Percentiles rank a stretch among this genome's conserved stretches.
phyloP scores from a whole-genome alignment of 2,113 vertebrate species.

The Hippocampus abdominalis region DNA sequence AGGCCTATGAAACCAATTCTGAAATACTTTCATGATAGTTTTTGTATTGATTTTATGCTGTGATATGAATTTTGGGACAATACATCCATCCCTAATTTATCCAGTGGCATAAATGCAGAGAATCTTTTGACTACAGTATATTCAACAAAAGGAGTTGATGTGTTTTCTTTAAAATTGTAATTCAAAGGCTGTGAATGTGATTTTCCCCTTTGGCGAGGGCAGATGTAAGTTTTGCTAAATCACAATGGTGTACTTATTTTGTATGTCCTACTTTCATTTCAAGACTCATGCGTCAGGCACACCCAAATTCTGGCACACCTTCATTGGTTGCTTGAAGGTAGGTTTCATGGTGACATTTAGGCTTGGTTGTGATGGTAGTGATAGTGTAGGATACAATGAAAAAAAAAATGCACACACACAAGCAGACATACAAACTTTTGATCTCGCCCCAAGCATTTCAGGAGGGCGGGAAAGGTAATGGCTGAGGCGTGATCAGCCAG shows the following conservation, averaged over 20 bases:
- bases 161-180: no score
- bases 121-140: no score
- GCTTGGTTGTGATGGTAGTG: not conserved
- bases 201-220: no score
- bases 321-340: not conserved
- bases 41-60: no score
- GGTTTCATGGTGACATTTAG: not conserved
- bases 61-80: no score
- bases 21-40: no score
- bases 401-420: not conserved
- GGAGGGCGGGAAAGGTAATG: slow-evolving; percentile 47
- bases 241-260: not conserved
- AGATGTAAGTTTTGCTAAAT: not conserved
- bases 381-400: not conserved
- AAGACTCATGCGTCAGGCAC: not conserved
- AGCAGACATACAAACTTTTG: slow-evolving; percentile 59
- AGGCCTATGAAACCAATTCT: no score
- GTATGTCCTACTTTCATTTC: not conserved
- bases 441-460: slow-evolving; percentile 54
- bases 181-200: no score
- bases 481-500: slow-evolving; percentile 44
- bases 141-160: no score
- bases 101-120: no score
- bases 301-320: not conserved
- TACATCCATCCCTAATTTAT: no score